A percentile compares a stretch with the other conserved stretches of the same genome.
These are phyloP conservation scores for Meleagris gallopavo DNA, from an alignment of 2,113 vertebrate species.

Conservation along the genomic window DNA sequence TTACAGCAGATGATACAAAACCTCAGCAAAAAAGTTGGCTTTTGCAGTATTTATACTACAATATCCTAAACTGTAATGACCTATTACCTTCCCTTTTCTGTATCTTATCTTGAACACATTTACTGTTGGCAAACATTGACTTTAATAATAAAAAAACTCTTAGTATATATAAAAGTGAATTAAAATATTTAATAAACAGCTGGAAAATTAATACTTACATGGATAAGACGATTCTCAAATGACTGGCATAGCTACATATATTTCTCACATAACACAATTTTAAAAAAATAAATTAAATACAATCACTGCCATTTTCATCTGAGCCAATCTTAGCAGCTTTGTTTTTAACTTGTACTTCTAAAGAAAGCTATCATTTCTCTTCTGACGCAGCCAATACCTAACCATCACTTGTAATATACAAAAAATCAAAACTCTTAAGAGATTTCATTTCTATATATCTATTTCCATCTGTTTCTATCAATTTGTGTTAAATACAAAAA, in stretches of 20 bases:
- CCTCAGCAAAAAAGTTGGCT: not conserved
- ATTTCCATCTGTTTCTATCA: not conserved
- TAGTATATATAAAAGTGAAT: not conserved
- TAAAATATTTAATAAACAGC: not conserved
- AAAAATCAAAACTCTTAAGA: not conserved
- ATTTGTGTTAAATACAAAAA: not conserved
- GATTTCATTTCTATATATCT: not conserved
- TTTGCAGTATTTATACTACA: not conserved
- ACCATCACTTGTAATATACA: not conserved
- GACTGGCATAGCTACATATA: not conserved
- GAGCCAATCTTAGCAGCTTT: not conserved
- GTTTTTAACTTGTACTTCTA: not conserved
- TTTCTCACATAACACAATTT: not conserved
- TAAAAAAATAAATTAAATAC: not conserved
- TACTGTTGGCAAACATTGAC: not conserved
- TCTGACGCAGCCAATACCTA: constrained; percentile 36
- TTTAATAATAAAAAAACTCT: not conserved
- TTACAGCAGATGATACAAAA: constrained; percentile 1
- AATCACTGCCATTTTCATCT: constrained; percentile 27
- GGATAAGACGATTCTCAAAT: not conserved
- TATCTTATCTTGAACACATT: not conserved
- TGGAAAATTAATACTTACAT: not conserved
- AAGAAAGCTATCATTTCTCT: constrained; percentile 8
- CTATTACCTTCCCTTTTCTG: not conserved
- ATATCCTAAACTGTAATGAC: not conserved